Percentiles rank a stretch among this genome's conserved stretches.
phyloP scores from a whole-genome alignment of 2,888 invertebrate genomes.

The Chironomus tentans region DNA sequence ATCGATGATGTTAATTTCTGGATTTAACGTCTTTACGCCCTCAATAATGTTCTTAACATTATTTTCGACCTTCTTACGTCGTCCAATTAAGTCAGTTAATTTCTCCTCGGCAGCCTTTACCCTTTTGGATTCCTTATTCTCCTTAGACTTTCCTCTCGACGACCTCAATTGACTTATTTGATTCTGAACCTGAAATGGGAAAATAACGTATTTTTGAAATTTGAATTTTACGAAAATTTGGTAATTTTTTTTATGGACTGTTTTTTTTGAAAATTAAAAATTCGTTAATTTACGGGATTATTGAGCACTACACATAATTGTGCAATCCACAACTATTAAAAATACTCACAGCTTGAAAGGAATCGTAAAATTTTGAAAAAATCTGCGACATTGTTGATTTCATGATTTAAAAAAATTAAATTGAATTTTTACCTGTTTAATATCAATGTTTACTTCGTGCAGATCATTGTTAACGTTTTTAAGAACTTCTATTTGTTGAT shows the following conservation, averaged over 20 bases:
- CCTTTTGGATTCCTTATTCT: constrained; percentile 7
- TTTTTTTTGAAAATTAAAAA: too few species aligned
- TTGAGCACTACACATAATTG: too few species aligned
- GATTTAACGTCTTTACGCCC: not conserved
- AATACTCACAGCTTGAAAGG: too few species aligned
- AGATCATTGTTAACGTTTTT: not conserved
- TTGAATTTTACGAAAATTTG: too few species aligned
- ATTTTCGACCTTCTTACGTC: not conserved
- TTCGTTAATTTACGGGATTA: too few species aligned
- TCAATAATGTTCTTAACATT: not conserved
- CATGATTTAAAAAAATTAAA: too few species aligned
- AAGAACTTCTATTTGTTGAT: not conserved
- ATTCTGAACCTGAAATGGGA: not conserved
- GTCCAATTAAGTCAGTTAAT: not conserved
- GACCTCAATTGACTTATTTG: constrained; percentile 20
- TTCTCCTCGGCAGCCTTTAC: constrained; percentile 4
- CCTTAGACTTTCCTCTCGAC: too few species aligned
- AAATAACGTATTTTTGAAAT: too few species aligned
- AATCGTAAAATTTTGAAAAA: too few species aligned
- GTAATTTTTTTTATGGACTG: too few species aligned
- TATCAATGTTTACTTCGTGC: not conserved
- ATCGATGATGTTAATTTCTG: not conserved
- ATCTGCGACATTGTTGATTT: too few species aligned
- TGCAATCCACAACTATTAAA: too few species aligned
- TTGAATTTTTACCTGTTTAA: not conserved